Conservation (phyloP, 2,888 invertebrate species). For the Drosophila niveifrons region DNA sequence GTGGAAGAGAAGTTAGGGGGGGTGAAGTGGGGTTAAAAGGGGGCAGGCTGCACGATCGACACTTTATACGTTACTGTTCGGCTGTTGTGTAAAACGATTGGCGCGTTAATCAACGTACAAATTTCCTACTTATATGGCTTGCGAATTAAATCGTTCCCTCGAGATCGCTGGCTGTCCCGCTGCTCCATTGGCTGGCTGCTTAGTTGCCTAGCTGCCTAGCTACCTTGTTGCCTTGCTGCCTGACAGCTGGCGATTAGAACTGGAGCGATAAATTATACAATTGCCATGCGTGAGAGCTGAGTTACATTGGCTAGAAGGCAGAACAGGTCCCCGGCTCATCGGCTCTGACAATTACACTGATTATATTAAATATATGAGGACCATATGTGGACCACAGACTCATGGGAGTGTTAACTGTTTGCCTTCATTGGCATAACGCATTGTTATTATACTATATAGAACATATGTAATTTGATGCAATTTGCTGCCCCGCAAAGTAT, state of each 20-base stretch:
- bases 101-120: conserved; percentile 83
- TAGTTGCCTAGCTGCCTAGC: neutral
- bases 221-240: conserved; percentile 7
- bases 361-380: conserved; percentile 77
- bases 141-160: conserved; percentile 84
- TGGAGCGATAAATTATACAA: conserved; percentile 82
- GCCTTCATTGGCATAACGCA: conserved; percentile 3
- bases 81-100: conserved; percentile 79
- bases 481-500: conserved; percentile 67
- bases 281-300: conserved; percentile 78
- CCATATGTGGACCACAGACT: conserved; percentile 69
- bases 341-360: conserved; percentile 80
- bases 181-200: conserved; percentile 9
- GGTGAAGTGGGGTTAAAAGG: conserved; percentile 1
- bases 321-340: conserved; percentile 70
- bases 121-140: conserved; percentile 81
- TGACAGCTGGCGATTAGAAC: conserved; percentile 83
- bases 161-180: conserved; percentile 72
- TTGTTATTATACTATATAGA: too few species aligned
- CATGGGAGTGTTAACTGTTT: conserved; percentile 72
- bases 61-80: conserved; percentile 62
- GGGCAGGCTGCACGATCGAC: conserved; percentile 57
- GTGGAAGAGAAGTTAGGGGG: conserved; percentile 7
- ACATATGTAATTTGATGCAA: conserved; percentile 64
- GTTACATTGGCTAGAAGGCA: conserved; percentile 14